Conservation (phyloP, 1,140 invertebrate genomes). For the Drosophila gunungcola region DNA sequence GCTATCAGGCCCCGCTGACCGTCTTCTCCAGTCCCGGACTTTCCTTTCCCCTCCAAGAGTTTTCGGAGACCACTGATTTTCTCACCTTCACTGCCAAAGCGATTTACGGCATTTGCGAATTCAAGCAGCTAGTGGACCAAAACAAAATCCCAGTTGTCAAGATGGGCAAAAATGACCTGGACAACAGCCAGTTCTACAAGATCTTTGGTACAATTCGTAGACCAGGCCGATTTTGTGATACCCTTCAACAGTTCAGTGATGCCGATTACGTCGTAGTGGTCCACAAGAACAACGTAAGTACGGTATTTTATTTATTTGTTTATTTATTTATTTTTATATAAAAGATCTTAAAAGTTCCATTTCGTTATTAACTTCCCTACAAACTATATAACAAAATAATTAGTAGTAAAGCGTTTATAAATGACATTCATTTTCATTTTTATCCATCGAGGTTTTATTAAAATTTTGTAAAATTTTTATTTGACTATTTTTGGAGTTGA, state of each 20-base stretch:
- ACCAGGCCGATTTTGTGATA: conserved; percentile 89
- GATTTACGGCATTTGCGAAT: conserved; percentile 88
- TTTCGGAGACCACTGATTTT: conserved; percentile 87
- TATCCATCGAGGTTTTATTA: no score
- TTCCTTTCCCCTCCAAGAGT: conserved; percentile 89
- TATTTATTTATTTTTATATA: no score
- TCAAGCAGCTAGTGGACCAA: conserved; percentile 89
- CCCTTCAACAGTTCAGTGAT: conserved; percentile 87
- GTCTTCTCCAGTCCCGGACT: conserved; percentile 92
- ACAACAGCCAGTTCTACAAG: conserved; percentile 95
- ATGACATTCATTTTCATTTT: no score
- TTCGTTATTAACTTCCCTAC: no score
- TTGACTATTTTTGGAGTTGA: no score
- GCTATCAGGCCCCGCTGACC: conserved; percentile 90
- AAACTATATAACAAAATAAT: no score
- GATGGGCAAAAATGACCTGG: conserved; percentile 90
- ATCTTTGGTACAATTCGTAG: conserved; percentile 94
- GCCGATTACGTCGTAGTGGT: conserved; percentile 91
- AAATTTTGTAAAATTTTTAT: no score
- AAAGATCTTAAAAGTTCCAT: not conserved
- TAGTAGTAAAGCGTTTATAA: no score
- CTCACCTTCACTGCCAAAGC: conserved; percentile 89
- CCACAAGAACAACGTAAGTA: conserved; percentile 92
- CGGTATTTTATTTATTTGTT: no score
- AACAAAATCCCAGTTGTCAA: conserved; percentile 90